Base-by-base conservation (phyloP, 2,113 vertebrate species). In the Scopus umbretta region DNA sequence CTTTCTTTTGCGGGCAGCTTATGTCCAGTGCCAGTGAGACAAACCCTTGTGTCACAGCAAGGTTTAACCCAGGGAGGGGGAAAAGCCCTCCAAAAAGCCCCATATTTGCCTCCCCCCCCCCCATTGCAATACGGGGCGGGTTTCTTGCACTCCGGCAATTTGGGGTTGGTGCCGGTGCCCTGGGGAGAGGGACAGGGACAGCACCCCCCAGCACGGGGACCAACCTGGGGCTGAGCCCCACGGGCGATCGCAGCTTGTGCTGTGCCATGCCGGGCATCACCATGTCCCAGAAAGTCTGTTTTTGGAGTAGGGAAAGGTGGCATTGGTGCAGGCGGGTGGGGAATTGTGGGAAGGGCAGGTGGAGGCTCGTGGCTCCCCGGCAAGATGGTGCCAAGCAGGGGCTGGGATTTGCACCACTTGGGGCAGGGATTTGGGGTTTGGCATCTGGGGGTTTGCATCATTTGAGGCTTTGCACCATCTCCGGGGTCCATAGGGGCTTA, bases 401-500 rank as follows among this genome's bases (percentile, higher is more conserved):
- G 10, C 18, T 26, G 53, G 52, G 38, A 9, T 74, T 74, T 32
- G 50, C 20, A 25, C n/a, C 38, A 18, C 20, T 30, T 72, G 23
- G 50, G 76, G 27, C 22, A 10, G 34, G 18, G 27, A 16, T n/a
- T 34, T 15, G 49, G 56, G 30, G 14, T 34, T 22, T 62, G 25
- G 55, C n/a, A n/a, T n/a, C n/a, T n/a, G n/a, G n/a, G 42, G 50
- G 9, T 71, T 90, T 36, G 47, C 40, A n/a, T 29, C 15, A 3
- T 40, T 68, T 13, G 56, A 29, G 40, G 27, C 9, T 53, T 72
- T 12, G 47, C n/a, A 32, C 14, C 20, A 6, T 52, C 70, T 23
- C 12, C 1, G 4, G 47, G n/a, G 26, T 23, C 59, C 0, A 0
- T 32, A 16, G 45, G 16, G 40, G 29, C 2, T 18, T 13, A 9